phyloP scores from a whole-genome alignment of 2,113 vertebrate genomes.

The Brachionichthys hirsutus region DNA sequence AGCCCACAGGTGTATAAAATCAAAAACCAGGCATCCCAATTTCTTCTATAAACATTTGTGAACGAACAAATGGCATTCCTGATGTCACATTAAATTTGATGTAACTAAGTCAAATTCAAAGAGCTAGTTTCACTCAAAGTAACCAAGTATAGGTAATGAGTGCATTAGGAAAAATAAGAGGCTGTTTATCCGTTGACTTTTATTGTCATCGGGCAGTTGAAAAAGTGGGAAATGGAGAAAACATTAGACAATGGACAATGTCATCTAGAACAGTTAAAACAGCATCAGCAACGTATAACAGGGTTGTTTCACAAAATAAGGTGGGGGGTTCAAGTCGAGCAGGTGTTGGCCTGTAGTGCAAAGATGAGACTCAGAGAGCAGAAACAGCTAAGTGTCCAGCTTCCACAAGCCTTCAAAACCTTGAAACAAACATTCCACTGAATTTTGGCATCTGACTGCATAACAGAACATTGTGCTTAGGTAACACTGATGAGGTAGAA shows the following conservation, averaged over 20 bases:
- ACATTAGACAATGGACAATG: slow-evolving; percentile 16
- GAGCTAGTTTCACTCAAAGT: neutral
- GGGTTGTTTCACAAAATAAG: slow-evolving; percentile 41
- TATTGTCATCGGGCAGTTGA: slow-evolving; percentile 36
- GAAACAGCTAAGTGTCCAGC: slow-evolving; percentile 62
- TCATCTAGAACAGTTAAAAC: slow-evolving; percentile 27
- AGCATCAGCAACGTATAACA: slow-evolving; percentile 22
- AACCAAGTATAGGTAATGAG: neutral
- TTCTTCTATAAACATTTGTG: too few species aligned
- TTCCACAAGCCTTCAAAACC: slow-evolving; percentile 61
- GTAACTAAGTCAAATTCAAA: neutral
- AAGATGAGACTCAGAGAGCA: slow-evolving; percentile 29
- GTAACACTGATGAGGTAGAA: slow-evolving; percentile 31
- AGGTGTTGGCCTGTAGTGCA: slow-evolving; percentile 55
- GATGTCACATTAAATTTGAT: slow-evolving; percentile 1
- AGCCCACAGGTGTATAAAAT: too few species aligned
- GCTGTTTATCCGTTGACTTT: slow-evolving; percentile 39
- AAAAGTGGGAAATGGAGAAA: too few species aligned
- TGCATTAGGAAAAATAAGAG: slow-evolving; percentile 10
- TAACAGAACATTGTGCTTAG: slow-evolving; percentile 24
- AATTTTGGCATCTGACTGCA: slow-evolving; percentile 17
- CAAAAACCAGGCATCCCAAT: too few species aligned
- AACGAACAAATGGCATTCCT: too few species aligned
- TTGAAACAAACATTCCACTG: slow-evolving; percentile 61
- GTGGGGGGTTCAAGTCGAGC: slow-evolving; percentile 43